phyloP scores from a whole-genome alignment of 2,113 vertebrate species.

The Corapipo altera region DNA sequence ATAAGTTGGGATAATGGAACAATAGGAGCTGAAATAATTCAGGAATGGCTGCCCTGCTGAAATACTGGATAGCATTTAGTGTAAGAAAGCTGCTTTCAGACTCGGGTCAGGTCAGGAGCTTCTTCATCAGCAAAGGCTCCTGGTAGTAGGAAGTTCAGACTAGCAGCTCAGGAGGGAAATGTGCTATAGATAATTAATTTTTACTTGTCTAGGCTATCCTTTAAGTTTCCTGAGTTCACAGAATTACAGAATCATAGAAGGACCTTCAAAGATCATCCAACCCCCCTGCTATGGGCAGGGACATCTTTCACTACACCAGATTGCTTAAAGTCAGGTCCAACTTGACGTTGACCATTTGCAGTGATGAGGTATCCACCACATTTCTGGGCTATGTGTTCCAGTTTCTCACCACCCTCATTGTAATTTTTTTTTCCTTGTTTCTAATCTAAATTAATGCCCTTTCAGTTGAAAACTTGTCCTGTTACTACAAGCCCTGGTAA shows the following conservation, averaged over 20 bases:
- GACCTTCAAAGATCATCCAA: neutral
- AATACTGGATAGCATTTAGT: neutral
- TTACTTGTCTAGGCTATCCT: neutral
- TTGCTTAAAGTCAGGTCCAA: fast-evolving
- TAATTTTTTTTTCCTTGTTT: neutral
- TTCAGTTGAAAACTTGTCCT: neutral
- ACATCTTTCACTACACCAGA: neutral
- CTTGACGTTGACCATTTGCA: neutral
- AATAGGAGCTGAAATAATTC: neutral
- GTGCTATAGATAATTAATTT: neutral
- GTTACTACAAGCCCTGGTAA: neutral
- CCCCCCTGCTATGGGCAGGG: neutral
- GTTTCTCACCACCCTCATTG: neutral
- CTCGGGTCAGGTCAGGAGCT: neutral
- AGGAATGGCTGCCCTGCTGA: neutral
- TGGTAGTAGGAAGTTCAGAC: neutral
- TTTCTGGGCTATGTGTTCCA: neutral
- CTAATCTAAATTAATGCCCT: neutral
- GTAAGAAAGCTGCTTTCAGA: neutral
- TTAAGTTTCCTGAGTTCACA: neutral
- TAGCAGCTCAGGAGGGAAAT: neutral
- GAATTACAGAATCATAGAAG: neutral
- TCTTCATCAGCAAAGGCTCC: neutral
- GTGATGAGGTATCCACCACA: neutral
- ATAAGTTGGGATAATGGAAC: neutral